Evolutionary conservation across 2,888 invertebrate species (phyloP).

Genomic region (Caenorhabditis virilis): DNA sequence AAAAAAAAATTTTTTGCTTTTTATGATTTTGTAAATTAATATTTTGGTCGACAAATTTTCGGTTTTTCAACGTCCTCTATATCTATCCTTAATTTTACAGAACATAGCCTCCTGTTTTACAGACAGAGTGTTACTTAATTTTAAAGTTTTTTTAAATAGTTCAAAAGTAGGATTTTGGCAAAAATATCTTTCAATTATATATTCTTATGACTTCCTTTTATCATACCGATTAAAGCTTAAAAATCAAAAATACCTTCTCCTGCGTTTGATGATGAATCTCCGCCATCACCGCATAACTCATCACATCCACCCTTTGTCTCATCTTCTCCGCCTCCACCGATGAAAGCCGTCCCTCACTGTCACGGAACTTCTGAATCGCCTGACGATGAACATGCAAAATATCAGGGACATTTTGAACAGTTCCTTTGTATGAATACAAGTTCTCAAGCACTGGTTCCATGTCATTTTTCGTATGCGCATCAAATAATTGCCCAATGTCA

Average conservation of each 20-base stretch:
- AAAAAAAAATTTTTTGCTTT: too few relatives aligned
- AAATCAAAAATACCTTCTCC: slow-evolving; percentile 75
- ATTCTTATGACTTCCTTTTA: too few relatives aligned
- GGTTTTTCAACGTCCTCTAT: too few relatives aligned
- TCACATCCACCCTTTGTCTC: slow-evolving; percentile 79
- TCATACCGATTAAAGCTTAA: too few relatives aligned
- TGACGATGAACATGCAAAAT: slow-evolving; percentile 83
- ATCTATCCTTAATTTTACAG: too few relatives aligned
- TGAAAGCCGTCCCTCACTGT: slow-evolving; percentile 45
- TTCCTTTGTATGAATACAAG: slow-evolving; percentile 90
- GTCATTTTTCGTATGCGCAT: slow-evolving; percentile 72
- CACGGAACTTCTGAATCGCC: slow-evolving; percentile 50
- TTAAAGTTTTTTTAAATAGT: too few relatives aligned
- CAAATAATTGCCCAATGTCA: slow-evolving; percentile 47
- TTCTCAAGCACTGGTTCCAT: slow-evolving; percentile 89
- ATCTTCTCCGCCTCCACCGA: slow-evolving; percentile 42
- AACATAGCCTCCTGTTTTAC: too few relatives aligned
- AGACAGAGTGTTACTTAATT: too few relatives aligned
- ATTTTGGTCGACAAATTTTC: too few relatives aligned
- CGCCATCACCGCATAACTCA: slow-evolving; percentile 89
- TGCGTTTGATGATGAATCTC: slow-evolving; percentile 91
- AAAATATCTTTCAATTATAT: too few relatives aligned
- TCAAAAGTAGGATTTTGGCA: too few relatives aligned
- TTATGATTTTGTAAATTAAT: background rate
- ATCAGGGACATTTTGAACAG: slow-evolving; percentile 87